Evolutionary conservation across 1,140 invertebrate species (phyloP).

Genomic region (Coptotermes formosanus): DNA sequence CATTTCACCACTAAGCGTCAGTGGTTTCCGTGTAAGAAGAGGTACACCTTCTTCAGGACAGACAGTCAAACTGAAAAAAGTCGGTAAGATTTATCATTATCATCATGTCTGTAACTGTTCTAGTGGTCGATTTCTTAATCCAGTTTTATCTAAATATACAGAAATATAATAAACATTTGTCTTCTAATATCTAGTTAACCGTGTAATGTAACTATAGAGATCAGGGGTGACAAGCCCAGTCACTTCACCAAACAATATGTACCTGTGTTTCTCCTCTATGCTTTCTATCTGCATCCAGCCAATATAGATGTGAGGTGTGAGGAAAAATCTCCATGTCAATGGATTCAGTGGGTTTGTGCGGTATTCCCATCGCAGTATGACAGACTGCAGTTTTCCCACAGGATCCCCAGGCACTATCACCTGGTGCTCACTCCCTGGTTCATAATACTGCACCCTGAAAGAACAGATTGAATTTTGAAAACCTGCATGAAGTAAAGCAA

Average conservation of each 20-base stretch:
- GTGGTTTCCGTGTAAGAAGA: neutral
- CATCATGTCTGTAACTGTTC: too few relatives aligned
- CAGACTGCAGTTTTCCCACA: constrained; percentile 60
- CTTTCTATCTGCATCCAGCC: constrained; percentile 26
- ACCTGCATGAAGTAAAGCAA: too few relatives aligned
- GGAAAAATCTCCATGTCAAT: constrained; percentile 70
- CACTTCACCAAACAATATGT: neutral
- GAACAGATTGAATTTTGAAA: neutral
- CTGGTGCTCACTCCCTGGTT: constrained; percentile 68
- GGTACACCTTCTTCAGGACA: neutral
- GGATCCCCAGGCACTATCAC: constrained; percentile 65
- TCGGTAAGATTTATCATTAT: neutral
- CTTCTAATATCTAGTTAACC: too few relatives aligned
- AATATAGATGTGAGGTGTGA: constrained; percentile 23
- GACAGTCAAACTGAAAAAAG: constrained; percentile 2
- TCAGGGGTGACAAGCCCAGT: too few relatives aligned
- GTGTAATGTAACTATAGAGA: too few relatives aligned
- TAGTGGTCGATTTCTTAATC: too few relatives aligned
- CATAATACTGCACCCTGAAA: constrained; percentile 55
- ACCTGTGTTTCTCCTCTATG: constrained; percentile 21
- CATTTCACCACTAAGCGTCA: neutral
- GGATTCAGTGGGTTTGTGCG: constrained; percentile 75
- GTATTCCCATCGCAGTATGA: constrained; percentile 74
- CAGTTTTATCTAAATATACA: too few relatives aligned
- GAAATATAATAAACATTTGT: too few relatives aligned